phyloP scores from a whole-genome alignment of 1,140 invertebrate genomes.

The Leptopilina clavipes region DNA sequence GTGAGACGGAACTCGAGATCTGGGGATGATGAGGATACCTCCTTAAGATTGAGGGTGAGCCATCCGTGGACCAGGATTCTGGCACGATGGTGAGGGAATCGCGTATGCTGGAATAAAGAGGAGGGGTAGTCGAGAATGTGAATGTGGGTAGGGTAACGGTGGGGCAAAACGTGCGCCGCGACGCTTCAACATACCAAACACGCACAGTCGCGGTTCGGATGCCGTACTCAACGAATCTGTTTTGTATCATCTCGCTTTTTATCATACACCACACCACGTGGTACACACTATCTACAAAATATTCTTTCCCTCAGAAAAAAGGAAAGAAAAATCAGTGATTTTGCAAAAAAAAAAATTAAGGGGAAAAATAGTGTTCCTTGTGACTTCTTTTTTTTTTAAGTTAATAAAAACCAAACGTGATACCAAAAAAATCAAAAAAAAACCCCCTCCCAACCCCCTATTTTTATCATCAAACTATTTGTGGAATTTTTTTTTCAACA shows the following conservation, averaged over 20 bases:
- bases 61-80: constrained; percentile 42
- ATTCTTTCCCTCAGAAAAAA: no score
- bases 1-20: constrained; percentile 45
- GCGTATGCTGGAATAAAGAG: constrained; percentile 50
- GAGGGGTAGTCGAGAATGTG: constrained; percentile 51
- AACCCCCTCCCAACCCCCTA: no score
- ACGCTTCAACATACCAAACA: constrained; percentile 64
- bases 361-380: no score
- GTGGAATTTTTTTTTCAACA: no score
- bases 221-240: constrained; percentile 67
- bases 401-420: no score
- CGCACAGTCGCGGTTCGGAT: constrained; percentile 72
- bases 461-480: no score
- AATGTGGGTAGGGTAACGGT: constrained; percentile 66
- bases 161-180: constrained; percentile 71
- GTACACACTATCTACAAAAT: background rate
- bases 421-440: no score
- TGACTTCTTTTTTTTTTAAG: background rate
- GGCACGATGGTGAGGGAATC: constrained; percentile 50
- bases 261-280: background rate
- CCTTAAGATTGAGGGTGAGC: constrained; percentile 50
- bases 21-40: constrained; percentile 49
- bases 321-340: background rate
- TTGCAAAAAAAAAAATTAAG: background rate
- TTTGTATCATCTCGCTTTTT: background rate